phyloP scores from a whole-genome alignment of 2,888 invertebrate genomes.

The Philereme vetulata region DNA sequence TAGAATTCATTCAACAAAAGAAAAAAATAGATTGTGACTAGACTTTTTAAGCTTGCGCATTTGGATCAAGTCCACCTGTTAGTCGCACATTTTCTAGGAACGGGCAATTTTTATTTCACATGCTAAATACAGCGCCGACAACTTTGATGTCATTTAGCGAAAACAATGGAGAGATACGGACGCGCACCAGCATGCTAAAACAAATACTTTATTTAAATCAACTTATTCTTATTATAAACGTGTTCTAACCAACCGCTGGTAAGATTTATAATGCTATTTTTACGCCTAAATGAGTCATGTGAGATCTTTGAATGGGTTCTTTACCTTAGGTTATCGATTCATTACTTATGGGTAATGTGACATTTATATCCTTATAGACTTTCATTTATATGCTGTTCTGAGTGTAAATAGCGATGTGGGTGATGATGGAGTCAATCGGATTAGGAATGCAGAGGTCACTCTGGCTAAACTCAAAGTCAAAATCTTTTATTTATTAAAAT shows the following conservation, averaged over 20 bases:
- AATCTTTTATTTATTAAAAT: too few species aligned
- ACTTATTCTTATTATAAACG: slow-evolving; percentile 77
- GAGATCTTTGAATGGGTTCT: slow-evolving; percentile 66
- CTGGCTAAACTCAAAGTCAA: too few species aligned
- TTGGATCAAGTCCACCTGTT: slow-evolving; percentile 51
- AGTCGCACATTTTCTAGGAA: slow-evolving; percentile 66
- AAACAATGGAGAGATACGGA: slow-evolving; percentile 79
- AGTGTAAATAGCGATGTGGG: slow-evolving; percentile 20
- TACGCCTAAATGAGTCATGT: slow-evolving; percentile 76
- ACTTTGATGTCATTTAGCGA: slow-evolving; percentile 83
- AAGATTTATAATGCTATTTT: slow-evolving; percentile 80
- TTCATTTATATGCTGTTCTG: slow-evolving; percentile 27
- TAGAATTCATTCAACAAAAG: slow-evolving; percentile 11
- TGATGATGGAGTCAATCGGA: slow-evolving; percentile 22
- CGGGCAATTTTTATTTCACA: slow-evolving; percentile 69
- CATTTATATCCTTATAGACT: slow-evolving; percentile 30
- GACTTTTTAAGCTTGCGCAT: slow-evolving; percentile 22
- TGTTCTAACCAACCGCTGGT: slow-evolving; percentile 70
- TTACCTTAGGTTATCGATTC: slow-evolving; percentile 58
- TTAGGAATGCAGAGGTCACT: background rate
- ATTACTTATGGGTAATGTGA: slow-evolving; percentile 49
- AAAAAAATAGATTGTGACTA: slow-evolving; percentile 26
- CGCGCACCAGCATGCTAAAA: slow-evolving; percentile 72
- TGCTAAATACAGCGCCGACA: slow-evolving; percentile 74
- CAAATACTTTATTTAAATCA: slow-evolving; percentile 77